Conservation (phyloP, 2,113 vertebrate species). For the Melanerpes formicivorus region DNA sequence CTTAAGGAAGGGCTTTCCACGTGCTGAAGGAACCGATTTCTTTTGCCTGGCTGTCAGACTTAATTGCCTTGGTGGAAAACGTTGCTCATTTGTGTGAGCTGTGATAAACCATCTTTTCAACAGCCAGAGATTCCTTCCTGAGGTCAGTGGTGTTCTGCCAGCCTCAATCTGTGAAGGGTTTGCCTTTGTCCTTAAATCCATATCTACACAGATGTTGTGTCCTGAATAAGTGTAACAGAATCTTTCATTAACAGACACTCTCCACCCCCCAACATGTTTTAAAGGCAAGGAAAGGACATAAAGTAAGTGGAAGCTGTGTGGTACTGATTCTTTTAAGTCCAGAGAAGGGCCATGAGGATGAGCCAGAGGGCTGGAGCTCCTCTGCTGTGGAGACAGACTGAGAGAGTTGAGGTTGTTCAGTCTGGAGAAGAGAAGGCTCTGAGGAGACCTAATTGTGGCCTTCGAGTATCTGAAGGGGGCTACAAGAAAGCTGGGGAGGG, state of each 20-base stretch:
- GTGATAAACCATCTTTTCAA: not conserved
- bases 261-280: not conserved
- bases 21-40: not conserved
- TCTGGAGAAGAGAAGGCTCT: no score
- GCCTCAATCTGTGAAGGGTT: not conserved
- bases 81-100: not conserved
- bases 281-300: not conserved
- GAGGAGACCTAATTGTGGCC: no score
- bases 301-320: not conserved
- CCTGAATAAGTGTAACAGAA: not conserved
- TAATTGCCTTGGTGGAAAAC: not conserved
- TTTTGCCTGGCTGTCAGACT: not conserved
- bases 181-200: not conserved
- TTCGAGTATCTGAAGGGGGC: no score
- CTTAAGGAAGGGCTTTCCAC: not conserved
- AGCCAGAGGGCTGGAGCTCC: no score
- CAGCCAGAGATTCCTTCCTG: not conserved
- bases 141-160: not conserved
- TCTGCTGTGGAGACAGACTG: no score
- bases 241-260: not conserved
- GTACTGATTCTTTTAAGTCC: not conserved
- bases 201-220: not conserved
- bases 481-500: no score
- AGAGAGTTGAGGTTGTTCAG: no score
- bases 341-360: no score